Evolutionary conservation across 2,113 vertebrate genomes (phyloP).

Genomic region (Microtus ochrogaster): DNA sequence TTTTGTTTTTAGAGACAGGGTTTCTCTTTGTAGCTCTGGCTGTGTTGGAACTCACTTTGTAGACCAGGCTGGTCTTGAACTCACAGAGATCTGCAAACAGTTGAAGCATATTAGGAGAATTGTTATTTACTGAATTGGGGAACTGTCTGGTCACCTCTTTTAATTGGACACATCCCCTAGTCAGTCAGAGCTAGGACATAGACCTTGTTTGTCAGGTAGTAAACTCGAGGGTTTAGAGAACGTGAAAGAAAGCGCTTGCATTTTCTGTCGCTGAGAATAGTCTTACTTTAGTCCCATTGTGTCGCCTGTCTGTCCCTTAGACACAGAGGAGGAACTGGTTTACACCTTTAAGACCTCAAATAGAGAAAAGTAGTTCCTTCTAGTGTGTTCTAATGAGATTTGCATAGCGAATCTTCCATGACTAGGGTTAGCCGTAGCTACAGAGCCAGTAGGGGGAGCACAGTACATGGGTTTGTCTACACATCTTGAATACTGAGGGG

Average conservation of each 20-base stretch:
- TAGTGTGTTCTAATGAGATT: background rate
- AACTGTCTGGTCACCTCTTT: background rate
- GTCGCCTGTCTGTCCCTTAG: background rate
- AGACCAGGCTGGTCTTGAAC: background rate
- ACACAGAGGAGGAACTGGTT: background rate
- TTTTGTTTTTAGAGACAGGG: background rate
- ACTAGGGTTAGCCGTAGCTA: background rate
- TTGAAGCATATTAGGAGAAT: background rate
- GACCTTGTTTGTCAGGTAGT: background rate
- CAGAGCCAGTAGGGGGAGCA: slow-evolving; percentile 58
- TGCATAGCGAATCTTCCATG: background rate
- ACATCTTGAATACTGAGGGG: background rate
- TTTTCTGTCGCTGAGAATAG: background rate
- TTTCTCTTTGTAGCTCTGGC: background rate
- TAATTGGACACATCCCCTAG: background rate
- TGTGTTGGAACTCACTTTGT: background rate
- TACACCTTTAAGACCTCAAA: background rate
- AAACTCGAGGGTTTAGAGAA: slow-evolving; percentile 7
- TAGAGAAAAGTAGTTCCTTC: background rate
- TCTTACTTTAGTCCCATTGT: background rate
- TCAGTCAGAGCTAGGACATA: background rate
- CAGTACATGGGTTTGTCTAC: slow-evolving; percentile 47
- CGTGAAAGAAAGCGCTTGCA: background rate
- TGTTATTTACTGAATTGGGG: background rate
- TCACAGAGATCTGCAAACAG: background rate